Conservation (phyloP, 2,888 invertebrate species). For the Gortyna flavago region DNA sequence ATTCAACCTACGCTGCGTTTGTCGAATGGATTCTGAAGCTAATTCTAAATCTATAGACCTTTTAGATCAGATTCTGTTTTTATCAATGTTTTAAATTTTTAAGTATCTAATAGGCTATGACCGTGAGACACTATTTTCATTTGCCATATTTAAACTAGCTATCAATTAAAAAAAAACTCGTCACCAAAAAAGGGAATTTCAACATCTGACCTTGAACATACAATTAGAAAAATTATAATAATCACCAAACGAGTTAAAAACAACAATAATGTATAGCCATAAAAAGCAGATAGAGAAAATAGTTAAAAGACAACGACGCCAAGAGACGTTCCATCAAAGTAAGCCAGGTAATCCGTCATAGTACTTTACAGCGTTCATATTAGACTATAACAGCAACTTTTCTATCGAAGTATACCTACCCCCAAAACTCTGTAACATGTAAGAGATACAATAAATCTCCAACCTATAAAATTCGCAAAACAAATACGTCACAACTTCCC, state of each 20-base stretch:
- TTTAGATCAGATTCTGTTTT: neutral
- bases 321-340: neutral
- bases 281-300: neutral
- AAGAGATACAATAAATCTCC: neutral
- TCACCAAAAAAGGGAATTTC: neutral
- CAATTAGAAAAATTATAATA: neutral
- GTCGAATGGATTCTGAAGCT: neutral
- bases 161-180: neutral
- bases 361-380: neutral
- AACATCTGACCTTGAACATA: neutral
- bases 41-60: neutral
- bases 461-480: neutral
- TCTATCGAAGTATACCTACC: neutral
- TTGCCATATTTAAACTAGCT: too few species aligned
- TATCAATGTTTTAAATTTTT: neutral
- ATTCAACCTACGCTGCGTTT: constrained; percentile 16
- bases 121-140: neutral
- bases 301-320: neutral
- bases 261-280: neutral
- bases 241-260: neutral
- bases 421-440: neutral
- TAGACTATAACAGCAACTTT: neutral
- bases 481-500: constrained; percentile 14
- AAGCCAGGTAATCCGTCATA: neutral
- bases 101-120: too few species aligned